A percentile compares a stretch with the other conserved stretches of the same genome.
Evolutionary conservation across 2,797 vertebrate genomes (phyloP).

Genomic region (Serranus cabrilla): DNA sequence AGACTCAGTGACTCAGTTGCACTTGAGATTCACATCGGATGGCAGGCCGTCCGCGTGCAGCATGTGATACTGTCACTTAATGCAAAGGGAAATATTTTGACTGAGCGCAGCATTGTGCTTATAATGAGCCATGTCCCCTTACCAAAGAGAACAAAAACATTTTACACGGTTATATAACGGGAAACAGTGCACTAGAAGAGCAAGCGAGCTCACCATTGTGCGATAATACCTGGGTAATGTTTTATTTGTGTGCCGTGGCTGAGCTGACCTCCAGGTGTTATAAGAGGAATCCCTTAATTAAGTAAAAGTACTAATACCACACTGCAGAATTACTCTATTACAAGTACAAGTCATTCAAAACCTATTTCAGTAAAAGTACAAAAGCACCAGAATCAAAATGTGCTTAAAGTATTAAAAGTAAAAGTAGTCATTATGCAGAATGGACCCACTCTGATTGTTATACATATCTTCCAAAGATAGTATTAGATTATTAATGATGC

Average conservation of each 20-base stretch:
- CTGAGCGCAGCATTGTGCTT: not conserved
- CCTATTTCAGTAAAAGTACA: no score
- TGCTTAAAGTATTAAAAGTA: no score
- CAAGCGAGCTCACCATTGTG: not conserved
- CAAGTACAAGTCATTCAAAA: no score
- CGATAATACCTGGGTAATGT: conserved; percentile 5
- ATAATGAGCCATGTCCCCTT: not conserved
- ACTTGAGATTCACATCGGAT: not conserved
- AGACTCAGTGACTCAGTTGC: conserved; percentile 15
- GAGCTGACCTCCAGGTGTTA: no score
- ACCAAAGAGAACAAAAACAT: not conserved
- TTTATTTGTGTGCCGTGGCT: not conserved
- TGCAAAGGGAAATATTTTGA: not conserved
- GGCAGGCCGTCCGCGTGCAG: not conserved
- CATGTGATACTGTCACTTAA: not conserved
- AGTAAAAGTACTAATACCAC: no score
- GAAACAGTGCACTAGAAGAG: not conserved
- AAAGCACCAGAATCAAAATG: no score
- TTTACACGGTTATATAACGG: not conserved
- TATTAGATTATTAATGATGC: no score
- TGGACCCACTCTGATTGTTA: no score
- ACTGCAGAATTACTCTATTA: no score
- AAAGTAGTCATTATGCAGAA: no score
- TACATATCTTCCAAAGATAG: no score
- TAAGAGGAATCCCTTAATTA: no score